Evolutionary conservation across 2,113 vertebrate genomes (phyloP).

Genomic region (Chloroceryle aenea): DNA sequence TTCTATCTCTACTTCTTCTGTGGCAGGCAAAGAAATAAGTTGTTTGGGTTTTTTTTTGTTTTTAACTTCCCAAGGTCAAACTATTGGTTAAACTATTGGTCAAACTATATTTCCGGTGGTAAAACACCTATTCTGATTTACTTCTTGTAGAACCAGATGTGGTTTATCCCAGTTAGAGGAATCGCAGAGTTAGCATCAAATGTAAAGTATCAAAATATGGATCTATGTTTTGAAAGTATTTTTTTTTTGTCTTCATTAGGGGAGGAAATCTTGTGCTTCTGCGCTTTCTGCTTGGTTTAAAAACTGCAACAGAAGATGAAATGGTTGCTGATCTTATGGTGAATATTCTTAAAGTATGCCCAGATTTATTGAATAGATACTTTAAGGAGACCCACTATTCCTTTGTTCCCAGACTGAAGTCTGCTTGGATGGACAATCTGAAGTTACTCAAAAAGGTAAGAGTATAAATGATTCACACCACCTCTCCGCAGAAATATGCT

Average conservation of each 20-base stretch:
- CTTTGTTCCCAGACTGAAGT: constrained; percentile 85
- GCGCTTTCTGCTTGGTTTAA: constrained; percentile 89
- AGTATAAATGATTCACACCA: background rate
- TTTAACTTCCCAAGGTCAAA: background rate
- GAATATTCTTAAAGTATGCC: constrained; percentile 85
- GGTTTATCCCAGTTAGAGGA: background rate
- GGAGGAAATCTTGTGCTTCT: constrained; percentile 91
- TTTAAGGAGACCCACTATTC: constrained; percentile 90
- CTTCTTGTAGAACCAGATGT: background rate
- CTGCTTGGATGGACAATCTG: constrained; percentile 90
- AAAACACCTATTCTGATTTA: background rate
- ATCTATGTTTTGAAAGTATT: background rate
- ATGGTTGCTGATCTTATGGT: constrained; percentile 88
- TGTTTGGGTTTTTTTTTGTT: background rate
- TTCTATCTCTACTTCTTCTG: background rate
- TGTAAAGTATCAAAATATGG: background rate
- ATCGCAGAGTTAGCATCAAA: background rate
- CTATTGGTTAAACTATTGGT: too few relatives aligned
- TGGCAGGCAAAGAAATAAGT: background rate
- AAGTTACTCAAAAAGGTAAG: constrained; percentile 88
- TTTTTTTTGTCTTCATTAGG: constrained; percentile 69
- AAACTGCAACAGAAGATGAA: constrained; percentile 86
- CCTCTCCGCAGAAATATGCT: background rate
- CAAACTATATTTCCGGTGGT: too few relatives aligned
- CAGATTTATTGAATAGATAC: constrained; percentile 88